These are phyloP conservation scores for Hesperophylax magnus DNA, from an alignment of 1,140 invertebrate genomes.

Conservation along the genomic window DNA sequence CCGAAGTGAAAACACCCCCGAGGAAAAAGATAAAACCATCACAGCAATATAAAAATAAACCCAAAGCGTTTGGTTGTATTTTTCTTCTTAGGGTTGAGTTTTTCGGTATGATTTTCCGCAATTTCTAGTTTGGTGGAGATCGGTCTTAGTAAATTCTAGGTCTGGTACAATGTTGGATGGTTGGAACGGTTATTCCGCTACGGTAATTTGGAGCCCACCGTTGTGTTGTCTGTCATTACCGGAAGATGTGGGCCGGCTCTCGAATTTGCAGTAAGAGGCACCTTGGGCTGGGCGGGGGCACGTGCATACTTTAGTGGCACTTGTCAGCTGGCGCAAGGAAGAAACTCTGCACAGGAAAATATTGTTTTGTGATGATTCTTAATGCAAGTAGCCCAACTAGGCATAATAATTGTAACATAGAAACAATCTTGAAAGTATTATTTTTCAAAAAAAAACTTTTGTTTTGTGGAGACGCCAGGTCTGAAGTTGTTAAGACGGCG, in stretches of 20 bases:
- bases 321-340: background rate
- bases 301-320: slow-evolving; percentile 4
- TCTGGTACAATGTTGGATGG: slow-evolving; percentile 14
- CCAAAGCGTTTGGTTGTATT: no score
- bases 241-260: slow-evolving; percentile 38
- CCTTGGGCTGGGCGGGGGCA: background rate
- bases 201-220: slow-evolving; percentile 12
- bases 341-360: no score
- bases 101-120: background rate
- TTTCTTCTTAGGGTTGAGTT: no score
- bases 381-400: no score
- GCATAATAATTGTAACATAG: no score
- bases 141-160: slow-evolving; percentile 25
- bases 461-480: no score
- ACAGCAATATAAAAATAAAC: background rate
- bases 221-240: slow-evolving; percentile 40
- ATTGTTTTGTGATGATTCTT: no score
- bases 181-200: slow-evolving; percentile 24
- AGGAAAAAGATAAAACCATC: background rate
- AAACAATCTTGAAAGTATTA: no score
- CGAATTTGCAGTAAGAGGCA: slow-evolving; percentile 43
- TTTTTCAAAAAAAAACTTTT: no score
- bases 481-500: no score
- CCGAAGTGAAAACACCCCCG: background rate
- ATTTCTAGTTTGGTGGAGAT: background rate